Evolutionary conservation across 2,113 vertebrate genomes (phyloP).

Genomic region (Haplotaxodon microlepis): DNA sequence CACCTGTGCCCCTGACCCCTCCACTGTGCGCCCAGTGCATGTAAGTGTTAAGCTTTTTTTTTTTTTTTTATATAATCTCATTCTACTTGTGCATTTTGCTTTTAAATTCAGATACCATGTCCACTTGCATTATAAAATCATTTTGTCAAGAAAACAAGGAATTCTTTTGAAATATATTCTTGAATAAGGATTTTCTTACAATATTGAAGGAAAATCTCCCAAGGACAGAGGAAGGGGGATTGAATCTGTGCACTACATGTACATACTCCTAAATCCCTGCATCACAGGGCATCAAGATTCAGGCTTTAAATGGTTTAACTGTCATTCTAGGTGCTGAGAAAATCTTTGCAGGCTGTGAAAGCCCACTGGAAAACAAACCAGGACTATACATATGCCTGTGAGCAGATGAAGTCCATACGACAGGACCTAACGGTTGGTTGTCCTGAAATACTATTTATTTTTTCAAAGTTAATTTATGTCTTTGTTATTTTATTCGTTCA

Average conservation of each 20-base stretch:
- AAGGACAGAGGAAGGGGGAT: background rate
- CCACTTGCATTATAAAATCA: background rate
- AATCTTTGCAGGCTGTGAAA: constrained; percentile 81
- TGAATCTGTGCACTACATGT: background rate
- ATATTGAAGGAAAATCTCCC: background rate
- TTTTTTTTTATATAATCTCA: background rate
- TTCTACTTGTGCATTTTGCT: background rate
- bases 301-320: background rate
- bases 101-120: background rate
- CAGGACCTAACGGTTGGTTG: constrained; percentile 85
- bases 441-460: background rate
- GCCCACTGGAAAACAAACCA: constrained; percentile 84
- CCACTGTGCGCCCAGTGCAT: constrained; percentile 81
- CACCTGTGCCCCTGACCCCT: constrained; percentile 85
- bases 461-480: background rate
- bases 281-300: background rate
- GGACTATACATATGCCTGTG: constrained; percentile 86
- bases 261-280: background rate
- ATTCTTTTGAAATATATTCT: background rate
- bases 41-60: constrained; percentile 59
- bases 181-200: background rate
- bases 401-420: constrained; percentile 91
- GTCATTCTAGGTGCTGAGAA: constrained; percentile 77
- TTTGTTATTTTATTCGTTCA: background rate
- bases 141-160: background rate